Base-by-base conservation (phyloP, 2,888 invertebrate genomes). In the Drosophila vallismaia region DNA sequence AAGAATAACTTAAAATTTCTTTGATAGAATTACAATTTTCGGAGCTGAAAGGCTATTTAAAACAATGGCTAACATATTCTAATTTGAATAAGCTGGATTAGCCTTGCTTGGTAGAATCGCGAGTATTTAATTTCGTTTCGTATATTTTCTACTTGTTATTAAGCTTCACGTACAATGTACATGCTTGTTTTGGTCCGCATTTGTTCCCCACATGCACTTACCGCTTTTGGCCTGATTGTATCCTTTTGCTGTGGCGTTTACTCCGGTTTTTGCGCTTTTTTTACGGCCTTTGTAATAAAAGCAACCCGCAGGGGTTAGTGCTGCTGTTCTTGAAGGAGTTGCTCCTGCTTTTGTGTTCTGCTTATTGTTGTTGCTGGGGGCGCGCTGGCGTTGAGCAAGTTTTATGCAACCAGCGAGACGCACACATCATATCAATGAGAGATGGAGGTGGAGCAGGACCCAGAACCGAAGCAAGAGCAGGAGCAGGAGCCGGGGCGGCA, bases 381-480 rank as follows among this genome's bases (percentile, higher is more conserved):
- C 85, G 88, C 84, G 81, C 84, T 70, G 78, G 84, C 81, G 77
- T 88, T 84, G 85, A 86, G 72, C 71, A 84, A 84, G 87, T 88
- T 86, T 88, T 84, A 88, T 86, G 86, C 84, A 86, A 70, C 87
- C 80, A 77, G 83, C 83, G 74, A 71, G 70, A 74, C 71, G 60
- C 64, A 57, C 74, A 74, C 68, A 68, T 57, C 58, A 52, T 51
- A 52, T 53, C 40, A 66, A 54, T 44, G 50, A 48, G 26, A 42
- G 8, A 19, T 28, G 45, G 36, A 28, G 57, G 24, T 9, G 40
- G 44, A 14, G 57, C 46, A 36, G 50, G 45, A 44, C 38, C 44
- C 44, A 38, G 6, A 68, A 66, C 64, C 58, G 82, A 71, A 76
- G 74, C 76, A 74, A 73, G 72, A 68, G 38, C 44, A 7, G 29